Evolutionary conservation across 2,888 invertebrate species (phyloP), one percentile per base, ranked within the genome.

Genomic region (Eilema depressum): DNA sequence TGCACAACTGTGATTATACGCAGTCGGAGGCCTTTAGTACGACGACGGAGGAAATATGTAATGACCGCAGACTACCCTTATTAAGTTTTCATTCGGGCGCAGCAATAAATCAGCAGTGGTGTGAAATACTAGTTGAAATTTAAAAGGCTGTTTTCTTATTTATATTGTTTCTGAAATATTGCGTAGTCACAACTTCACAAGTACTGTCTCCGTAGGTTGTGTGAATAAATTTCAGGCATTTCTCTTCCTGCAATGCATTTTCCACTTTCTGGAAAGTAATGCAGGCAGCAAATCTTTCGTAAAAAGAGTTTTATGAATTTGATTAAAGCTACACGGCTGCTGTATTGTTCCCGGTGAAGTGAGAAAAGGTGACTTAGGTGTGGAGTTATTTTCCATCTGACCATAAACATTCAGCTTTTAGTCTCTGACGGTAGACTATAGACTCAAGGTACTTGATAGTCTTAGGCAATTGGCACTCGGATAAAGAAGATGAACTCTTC

Each of bases 21-120:
- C 65, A 65, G 53, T 69, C n/a, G 66, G 70, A 66, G 63, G 66
- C 70, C 53, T 70, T 70, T 66, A 62, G 66, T 66, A 53, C 62
- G 53, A 53, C 62, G 53, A 17, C 26, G 20, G n/a, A 47, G 25
- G 33, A 69, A 60, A 69, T 69, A 61, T 69, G 23, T 64, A 64
- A 59, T 69, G 63, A 41, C 57, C 33, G 37, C 53, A 47, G n/a
- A 63, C 62, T 63, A 63, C 62, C 56, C 62, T 57, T 63, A 68
- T 63, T 69, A 59, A 69, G 69, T 59, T 69, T 64, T 47, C 57
- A 63, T 64, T 64, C 28, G 41, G 23, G 37, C 28, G 11, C 28
- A 56, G 23, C 53, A 23, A 61, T 62, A 53, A 53, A 33, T 62
- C 62, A 25, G 53, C 30, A 10, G n/a, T 53, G 53, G 20, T n/a